phyloP scores from a whole-genome alignment of 2,888 invertebrate genomes.

The Eudasyphora cyanicolor region DNA sequence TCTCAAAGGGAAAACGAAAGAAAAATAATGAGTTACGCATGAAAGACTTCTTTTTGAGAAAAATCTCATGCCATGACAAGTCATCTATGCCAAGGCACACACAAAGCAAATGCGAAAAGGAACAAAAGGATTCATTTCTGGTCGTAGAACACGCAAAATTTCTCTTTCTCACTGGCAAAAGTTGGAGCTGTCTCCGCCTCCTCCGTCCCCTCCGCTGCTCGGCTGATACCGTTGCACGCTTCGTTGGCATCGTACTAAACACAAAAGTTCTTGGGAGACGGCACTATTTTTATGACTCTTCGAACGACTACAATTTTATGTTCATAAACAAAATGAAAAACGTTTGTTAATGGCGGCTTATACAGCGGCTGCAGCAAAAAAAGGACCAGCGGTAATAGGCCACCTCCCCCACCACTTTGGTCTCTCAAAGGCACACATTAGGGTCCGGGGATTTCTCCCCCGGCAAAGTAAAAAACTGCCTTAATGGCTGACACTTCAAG shows the following conservation, averaged over 20 bases:
- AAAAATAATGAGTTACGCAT: conserved; percentile 80
- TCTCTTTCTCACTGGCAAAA: conserved; percentile 42
- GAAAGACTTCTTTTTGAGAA: conserved; percentile 75
- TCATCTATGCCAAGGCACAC: conserved; percentile 47
- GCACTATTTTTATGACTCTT: neutral
- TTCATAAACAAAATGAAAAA: conserved; percentile 26
- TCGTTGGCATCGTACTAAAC: conserved; percentile 48
- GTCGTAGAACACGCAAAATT: conserved; percentile 60
- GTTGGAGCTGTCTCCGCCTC: conserved; percentile 42
- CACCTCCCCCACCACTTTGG: neutral
- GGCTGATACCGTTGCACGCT: conserved; percentile 36
- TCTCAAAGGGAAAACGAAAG: conserved; percentile 64
- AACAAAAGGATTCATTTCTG: conserved; percentile 72
- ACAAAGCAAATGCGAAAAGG: conserved; percentile 62
- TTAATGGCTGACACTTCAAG: conserved; percentile 1
- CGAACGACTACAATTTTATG: neutral
- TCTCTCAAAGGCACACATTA: neutral
- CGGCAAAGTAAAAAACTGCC: neutral
- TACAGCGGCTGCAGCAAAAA: neutral
- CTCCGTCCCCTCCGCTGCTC: conserved; percentile 37
- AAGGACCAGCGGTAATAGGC: neutral
- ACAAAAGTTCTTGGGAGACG: conserved; percentile 49
- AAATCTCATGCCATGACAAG: conserved; percentile 25
- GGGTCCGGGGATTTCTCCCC: no score
- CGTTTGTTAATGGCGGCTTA: conserved; percentile 16